A percentile compares a stretch with the other conserved stretches of the same genome.
Evolutionary conservation across 2,113 vertebrate genomes (phyloP).

Genomic region (Passer domesticus): DNA sequence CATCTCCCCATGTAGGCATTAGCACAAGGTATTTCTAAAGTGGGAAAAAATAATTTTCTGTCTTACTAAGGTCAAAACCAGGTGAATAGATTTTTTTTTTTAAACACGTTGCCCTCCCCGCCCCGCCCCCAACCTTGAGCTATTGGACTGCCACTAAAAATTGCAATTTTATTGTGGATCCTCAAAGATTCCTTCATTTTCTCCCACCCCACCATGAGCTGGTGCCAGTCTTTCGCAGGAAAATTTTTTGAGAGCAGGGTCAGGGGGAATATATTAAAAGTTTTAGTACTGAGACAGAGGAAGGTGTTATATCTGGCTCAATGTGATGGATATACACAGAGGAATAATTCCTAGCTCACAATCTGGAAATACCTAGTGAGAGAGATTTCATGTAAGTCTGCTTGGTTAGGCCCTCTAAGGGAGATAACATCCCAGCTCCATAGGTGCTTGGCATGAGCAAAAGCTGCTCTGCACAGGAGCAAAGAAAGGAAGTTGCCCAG

Average conservation of each 20-base stretch:
- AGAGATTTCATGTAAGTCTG: not conserved
- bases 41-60: not conserved
- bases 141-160: not conserved
- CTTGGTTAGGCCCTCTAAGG: not conserved
- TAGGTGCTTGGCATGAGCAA: not conserved
- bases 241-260: not conserved
- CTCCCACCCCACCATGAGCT: fast-evolving
- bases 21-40: conserved; percentile 24
- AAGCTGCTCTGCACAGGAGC: not conserved
- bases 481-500: not conserved
- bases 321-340: not conserved
- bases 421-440: not conserved
- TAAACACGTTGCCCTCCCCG: not conserved
- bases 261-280: not conserved
- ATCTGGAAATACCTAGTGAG: not conserved
- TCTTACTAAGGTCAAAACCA: not conserved
- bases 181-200: not conserved
- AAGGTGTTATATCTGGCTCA: not conserved
- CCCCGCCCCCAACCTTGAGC: not conserved
- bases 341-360: not conserved
- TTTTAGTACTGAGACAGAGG: not conserved
- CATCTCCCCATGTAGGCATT: not conserved
- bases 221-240: not conserved
- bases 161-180: not conserved
- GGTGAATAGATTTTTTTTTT: not conserved